Evolutionary conservation across 2,113 vertebrate species (phyloP).

Genomic region (Piprites chloris): DNA sequence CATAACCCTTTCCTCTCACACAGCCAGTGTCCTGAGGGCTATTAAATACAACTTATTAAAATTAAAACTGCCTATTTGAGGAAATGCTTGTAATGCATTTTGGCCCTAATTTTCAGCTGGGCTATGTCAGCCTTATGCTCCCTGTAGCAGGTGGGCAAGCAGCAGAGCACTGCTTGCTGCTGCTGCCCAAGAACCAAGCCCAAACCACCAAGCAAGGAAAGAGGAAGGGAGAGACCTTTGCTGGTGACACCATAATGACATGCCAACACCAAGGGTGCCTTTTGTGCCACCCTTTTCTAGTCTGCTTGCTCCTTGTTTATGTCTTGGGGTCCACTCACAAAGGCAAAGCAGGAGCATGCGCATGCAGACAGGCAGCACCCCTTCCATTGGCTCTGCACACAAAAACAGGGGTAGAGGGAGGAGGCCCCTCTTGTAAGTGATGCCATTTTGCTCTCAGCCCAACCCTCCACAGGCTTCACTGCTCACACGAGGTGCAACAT

Average conservation of each 20-base stretch:
- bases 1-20: neutral
- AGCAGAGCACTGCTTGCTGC: neutral
- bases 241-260: neutral
- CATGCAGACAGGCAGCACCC: neutral
- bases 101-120: neutral
- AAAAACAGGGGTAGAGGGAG: neutral
- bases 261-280: neutral
- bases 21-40: neutral
- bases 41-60: neutral
- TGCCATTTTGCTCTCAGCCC: neutral
- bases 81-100: neutral
- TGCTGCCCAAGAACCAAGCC: neutral
- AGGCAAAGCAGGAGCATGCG: neutral
- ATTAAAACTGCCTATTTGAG: neutral
- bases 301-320: neutral
- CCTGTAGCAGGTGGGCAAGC: neutral
- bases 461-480: neutral
- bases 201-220: neutral
- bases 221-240: neutral
- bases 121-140: accelerated
- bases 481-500: neutral
- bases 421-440: accelerated
- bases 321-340: neutral
- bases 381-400: neutral
- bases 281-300: neutral